These are phyloP conservation scores for Corticium candelabrum DNA, from an alignment of 37 sponge, comb jelly and placozoan species.

Conservation along the genomic window DNA sequence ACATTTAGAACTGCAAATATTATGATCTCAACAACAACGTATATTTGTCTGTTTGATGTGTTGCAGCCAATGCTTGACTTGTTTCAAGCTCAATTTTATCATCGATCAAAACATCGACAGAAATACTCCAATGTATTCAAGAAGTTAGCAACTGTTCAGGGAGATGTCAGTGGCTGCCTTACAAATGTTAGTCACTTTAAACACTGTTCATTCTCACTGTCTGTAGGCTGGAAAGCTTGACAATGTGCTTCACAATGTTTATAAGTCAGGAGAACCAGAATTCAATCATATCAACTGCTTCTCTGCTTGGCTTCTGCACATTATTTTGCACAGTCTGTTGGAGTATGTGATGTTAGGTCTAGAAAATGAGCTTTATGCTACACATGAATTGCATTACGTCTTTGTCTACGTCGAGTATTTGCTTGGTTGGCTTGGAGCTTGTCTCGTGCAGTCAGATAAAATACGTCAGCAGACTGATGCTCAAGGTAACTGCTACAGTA, in stretches of 20 bases:
- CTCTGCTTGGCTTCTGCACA: background rate
- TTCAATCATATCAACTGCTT: background rate
- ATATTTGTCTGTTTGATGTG: background rate
- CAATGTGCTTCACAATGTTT: background rate
- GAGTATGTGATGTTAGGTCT: background rate
- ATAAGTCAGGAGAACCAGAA: background rate
- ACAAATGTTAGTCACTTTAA: no score
- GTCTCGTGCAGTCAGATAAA: background rate
- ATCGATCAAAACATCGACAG: background rate
- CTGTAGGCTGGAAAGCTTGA: background rate
- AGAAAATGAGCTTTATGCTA: background rate
- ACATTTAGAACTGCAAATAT: no score
- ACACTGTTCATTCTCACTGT: no score
- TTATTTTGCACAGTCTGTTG: background rate
- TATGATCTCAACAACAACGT: background rate
- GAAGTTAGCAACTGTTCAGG: background rate
- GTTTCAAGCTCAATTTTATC: background rate
- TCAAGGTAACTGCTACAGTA: no score
- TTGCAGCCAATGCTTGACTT: background rate
- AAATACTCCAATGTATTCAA: background rate
- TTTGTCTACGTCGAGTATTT: background rate
- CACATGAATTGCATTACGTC: background rate
- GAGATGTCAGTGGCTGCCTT: background rate
- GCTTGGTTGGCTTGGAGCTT: background rate
- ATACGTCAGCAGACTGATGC: background rate